Percentiles rank a stretch among this genome's conserved stretches.
Evolutionary conservation across 2,888 invertebrate genomes (phyloP).

Genomic region (Thymelicus sylvestris): DNA sequence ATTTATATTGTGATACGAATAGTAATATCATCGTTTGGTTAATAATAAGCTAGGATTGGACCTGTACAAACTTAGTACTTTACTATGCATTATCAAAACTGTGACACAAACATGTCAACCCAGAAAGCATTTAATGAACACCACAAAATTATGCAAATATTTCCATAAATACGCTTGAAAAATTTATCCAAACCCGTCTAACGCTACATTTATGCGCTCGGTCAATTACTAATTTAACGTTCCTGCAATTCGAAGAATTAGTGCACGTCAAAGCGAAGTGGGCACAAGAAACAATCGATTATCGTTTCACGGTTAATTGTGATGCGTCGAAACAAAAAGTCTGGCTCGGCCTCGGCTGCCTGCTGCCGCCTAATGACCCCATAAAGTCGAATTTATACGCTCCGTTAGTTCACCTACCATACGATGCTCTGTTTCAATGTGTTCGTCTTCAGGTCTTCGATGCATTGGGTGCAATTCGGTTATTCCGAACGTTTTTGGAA

Average conservation of each 20-base stretch:
- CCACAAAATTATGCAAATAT: too few relatives aligned
- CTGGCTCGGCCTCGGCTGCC: slow-evolving; percentile 53
- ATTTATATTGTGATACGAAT: too few relatives aligned
- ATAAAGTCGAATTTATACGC: slow-evolving; percentile 78
- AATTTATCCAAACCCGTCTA: slow-evolving; percentile 22
- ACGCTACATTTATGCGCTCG: slow-evolving; percentile 19
- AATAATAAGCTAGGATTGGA: too few relatives aligned
- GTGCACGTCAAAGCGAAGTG: slow-evolving; percentile 52
- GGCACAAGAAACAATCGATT: slow-evolving; percentile 72
- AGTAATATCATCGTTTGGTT: too few relatives aligned
- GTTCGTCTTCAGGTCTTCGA: slow-evolving; percentile 1
- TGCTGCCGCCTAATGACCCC: slow-evolving; percentile 73
- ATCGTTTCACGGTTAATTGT: slow-evolving; percentile 78
- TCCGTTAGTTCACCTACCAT: slow-evolving; percentile 67
- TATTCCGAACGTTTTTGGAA: neutral
- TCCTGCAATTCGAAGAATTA: slow-evolving; percentile 47
- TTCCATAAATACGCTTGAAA: slow-evolving; percentile 41
- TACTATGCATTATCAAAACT: too few relatives aligned
- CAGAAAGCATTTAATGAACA: too few relatives aligned
- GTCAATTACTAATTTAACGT: slow-evolving; percentile 31
- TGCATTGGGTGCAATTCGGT: neutral
- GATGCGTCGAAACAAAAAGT: slow-evolving; percentile 67
- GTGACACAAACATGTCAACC: too few relatives aligned
- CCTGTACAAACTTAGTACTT: too few relatives aligned
- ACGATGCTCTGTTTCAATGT: slow-evolving; percentile 39